A percentile compares a stretch with the other conserved stretches of the same genome.
Evolutionary conservation across 2,797 vertebrate genomes (phyloP).

Genomic region (Chelmon rostratus): DNA sequence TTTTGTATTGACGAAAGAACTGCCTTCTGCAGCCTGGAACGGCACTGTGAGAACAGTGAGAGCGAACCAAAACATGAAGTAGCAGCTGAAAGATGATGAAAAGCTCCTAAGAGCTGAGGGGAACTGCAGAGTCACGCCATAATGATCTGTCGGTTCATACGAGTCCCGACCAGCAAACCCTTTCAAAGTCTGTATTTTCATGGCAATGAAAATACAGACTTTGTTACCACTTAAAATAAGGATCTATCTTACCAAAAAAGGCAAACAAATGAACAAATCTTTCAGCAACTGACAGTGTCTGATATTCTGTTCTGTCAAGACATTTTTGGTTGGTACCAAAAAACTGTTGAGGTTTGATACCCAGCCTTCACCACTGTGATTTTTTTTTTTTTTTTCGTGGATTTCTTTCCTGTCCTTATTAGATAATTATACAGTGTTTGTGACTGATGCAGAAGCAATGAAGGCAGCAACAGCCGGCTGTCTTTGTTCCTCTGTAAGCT

Average conservation of each 20-base stretch:
- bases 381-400: background rate
- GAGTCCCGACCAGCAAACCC: background rate
- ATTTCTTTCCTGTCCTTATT: slow-evolving; percentile 24
- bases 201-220: background rate
- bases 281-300: background rate
- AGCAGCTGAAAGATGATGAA: background rate
- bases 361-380: background rate
- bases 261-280: background rate
- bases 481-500: slow-evolving; percentile 63
- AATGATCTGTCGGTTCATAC: background rate
- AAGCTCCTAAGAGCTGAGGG: background rate
- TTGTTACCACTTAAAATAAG: background rate
- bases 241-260: background rate
- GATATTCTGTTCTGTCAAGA: background rate
- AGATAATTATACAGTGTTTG: slow-evolving; percentile 39
- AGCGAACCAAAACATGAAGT: background rate
- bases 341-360: background rate
- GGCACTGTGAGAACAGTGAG: background rate
- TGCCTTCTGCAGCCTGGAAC: background rate
- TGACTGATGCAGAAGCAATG: slow-evolving; percentile 36
- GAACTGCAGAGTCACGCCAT: background rate
- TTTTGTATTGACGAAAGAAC: too few species aligned
- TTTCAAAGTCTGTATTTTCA: too few species aligned
- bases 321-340: slow-evolving; percentile 2
- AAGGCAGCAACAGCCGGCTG: slow-evolving; percentile 38